Base-by-base conservation (phyloP, 2,113 vertebrate species). In the Gadus chalcogrammus region DNA sequence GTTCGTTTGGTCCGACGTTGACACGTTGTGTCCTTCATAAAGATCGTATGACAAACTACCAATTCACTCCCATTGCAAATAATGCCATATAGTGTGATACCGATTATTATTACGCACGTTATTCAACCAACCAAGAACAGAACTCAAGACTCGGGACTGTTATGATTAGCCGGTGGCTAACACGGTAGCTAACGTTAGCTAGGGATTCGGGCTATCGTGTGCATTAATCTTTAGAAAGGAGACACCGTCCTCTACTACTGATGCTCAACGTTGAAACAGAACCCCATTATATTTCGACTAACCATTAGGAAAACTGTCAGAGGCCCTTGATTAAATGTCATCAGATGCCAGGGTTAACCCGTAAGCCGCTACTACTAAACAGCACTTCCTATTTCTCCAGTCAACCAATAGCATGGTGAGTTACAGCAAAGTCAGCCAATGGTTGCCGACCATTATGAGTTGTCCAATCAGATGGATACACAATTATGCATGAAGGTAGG, bases 381-480 rank as follows among this genome's bases (percentile, higher is more conserved):
- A 69, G 67, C 74, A 79, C 79, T 90, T 91, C 91, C 90, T 82
- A 64, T 73, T 79, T 69, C 22, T 56, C 0, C 2, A 6, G 15
- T 62, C 11, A 42, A 81, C 91, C 91, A 92, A 92, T 92, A 78
- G 67, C 1, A 15, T 62, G 7, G 27, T 58, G 66, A 7, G 0
- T 38, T 48, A 5, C 4, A n/a, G 27, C 64, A 48, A 73, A 17
- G 16, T 35, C n/a, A 79, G 74, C 92, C 89, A 93, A 92, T 92
- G n/a, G 77, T 15, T 20, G 22, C 3, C 0, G 0, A 6, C 1
- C 22, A 65, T 16, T 12, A 64, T 1, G 42, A 6, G 13, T 31
- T 58, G 82, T 75, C 92, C 72, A 93, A 92, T 93, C 85, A 63
- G 69, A 38, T 77, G 78, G 60, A 84, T 90, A 91, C 92, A 93